Percentiles rank a stretch among this genome's conserved stretches.
Conservation (phyloP, 2,797 vertebrate species). For the Thamnophis elegans region DNA sequence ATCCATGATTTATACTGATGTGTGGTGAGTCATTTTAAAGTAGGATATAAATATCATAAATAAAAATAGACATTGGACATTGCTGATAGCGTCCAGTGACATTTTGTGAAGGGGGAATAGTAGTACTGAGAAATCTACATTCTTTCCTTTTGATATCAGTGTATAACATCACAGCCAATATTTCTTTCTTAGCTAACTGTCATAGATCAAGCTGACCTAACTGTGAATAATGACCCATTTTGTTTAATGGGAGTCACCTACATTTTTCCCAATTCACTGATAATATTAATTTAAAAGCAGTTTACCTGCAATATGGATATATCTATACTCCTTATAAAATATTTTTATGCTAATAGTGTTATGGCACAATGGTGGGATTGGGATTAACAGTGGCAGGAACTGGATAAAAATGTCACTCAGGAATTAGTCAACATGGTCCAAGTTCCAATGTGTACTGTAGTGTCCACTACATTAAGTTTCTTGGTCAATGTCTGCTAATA, state of each 20-base stretch:
- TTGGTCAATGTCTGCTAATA: slow-evolving; percentile 2
- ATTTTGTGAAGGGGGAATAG: not conserved
- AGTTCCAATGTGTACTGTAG: not conserved
- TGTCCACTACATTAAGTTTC: slow-evolving; percentile 5
- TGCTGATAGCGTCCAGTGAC: not conserved
- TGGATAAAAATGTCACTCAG: not conserved
- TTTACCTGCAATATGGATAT: not conserved
- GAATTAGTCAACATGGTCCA: slow-evolving; percentile 20
- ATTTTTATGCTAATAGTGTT: slow-evolving; percentile 1
- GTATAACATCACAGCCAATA: not conserved
- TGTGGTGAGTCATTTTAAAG: not conserved
- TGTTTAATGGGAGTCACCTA: slow-evolving; percentile 23
- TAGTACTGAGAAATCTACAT: not conserved
- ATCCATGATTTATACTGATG: not conserved
- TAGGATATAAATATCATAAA: not conserved
- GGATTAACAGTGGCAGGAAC: slow-evolving; percentile 25
- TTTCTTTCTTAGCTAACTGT: not conserved
- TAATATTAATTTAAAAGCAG: not conserved
- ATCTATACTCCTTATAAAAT: not conserved
- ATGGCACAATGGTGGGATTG: slow-evolving; percentile 6
- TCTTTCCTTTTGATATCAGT: not conserved
- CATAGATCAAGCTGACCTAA: not conserved
- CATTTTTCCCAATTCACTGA: not conserved
- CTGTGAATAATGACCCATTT: not conserved
- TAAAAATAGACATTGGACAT: not conserved